Evolutionary conservation across 2,113 vertebrate species (phyloP).

Genomic region (Rhodinocichla rosea): DNA sequence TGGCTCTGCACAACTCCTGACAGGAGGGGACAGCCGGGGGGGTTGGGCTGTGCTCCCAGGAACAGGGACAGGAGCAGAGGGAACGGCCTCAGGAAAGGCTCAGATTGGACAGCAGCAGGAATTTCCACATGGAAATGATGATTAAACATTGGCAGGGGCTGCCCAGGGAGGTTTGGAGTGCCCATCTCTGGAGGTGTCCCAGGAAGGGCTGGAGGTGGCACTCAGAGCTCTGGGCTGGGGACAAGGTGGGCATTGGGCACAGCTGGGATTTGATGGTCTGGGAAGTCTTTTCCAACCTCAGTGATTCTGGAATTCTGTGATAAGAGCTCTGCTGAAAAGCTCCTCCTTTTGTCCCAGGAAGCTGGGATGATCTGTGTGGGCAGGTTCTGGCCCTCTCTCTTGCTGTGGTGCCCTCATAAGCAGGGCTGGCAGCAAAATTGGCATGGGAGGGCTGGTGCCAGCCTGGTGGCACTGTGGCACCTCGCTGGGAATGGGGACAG

Average conservation of each 20-base stretch:
- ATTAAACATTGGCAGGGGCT: not conserved
- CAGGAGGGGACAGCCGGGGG: not conserved
- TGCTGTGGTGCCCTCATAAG: not conserved
- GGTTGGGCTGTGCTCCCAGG: not conserved
- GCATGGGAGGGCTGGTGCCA: not conserved
- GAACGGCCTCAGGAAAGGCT: accelerated
- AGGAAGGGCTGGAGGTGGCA: accelerated
- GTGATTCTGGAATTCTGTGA: not conserved
- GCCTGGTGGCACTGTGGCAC: not conserved
- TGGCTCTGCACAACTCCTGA: not conserved
- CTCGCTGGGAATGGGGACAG: not conserved
- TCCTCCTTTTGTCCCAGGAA: not conserved
- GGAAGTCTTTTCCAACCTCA: not conserved
- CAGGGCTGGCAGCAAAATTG: not conserved
- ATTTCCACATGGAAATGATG: not conserved
- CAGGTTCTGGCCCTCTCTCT: not conserved
- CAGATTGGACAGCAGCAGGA: not conserved
- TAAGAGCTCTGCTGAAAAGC: not conserved
- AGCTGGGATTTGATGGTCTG: accelerated
- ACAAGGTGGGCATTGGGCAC: accelerated
- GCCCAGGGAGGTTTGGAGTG: not conserved
- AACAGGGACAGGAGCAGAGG: not conserved
- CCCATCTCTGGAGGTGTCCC: not conserved
- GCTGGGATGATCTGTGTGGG: not conserved
- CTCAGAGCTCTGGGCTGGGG: not conserved